phyloP scores from a whole-genome alignment of 2,888 invertebrate genomes.

The Drosophila putrida region DNA sequence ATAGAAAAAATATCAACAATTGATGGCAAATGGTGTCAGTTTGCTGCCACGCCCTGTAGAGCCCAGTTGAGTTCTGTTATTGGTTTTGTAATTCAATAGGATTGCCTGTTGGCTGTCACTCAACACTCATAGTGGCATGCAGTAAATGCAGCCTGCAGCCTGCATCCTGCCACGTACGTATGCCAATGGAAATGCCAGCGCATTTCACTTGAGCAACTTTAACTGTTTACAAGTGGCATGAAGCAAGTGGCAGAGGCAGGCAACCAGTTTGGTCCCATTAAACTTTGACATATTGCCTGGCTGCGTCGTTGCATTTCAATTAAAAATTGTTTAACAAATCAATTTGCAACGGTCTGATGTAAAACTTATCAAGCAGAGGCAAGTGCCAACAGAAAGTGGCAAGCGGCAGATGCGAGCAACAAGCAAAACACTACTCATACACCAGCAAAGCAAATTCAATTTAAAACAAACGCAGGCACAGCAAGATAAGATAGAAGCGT shows the following conservation, averaged over 20 bases:
- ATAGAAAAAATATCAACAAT: conserved; percentile 24
- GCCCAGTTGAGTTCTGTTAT: conserved; percentile 16
- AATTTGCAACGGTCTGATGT: conserved; percentile 59
- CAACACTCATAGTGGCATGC: conserved; percentile 56
- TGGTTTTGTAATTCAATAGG: conserved; percentile 66
- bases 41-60: conserved; percentile 31
- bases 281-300: conserved; percentile 65
- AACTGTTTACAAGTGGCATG: conserved; percentile 61
- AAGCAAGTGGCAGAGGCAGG: conserved; percentile 23
- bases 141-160: conserved; percentile 18
- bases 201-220: conserved; percentile 70
- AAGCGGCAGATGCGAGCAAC: conserved; percentile 8
- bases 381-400: conserved; percentile 16
- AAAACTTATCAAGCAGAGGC: conserved; percentile 53
- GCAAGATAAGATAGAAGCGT: conserved; percentile 57
- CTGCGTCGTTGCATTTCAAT: conserved; percentile 69
- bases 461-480: conserved; percentile 47
- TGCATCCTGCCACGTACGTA: conserved; percentile 27
- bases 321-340: conserved; percentile 77
- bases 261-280: conserved; percentile 38
- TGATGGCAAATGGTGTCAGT: conserved; percentile 55
- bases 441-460: conserved; percentile 58
- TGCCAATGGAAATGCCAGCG: conserved; percentile 70
- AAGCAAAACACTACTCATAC: conserved; percentile 9
- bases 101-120: conserved; percentile 67